A percentile compares a stretch with the other conserved stretches of the same genome.
phyloP scores from a whole-genome alignment of 2,797 vertebrate species.

The Urocyon cinereoargenteus region DNA sequence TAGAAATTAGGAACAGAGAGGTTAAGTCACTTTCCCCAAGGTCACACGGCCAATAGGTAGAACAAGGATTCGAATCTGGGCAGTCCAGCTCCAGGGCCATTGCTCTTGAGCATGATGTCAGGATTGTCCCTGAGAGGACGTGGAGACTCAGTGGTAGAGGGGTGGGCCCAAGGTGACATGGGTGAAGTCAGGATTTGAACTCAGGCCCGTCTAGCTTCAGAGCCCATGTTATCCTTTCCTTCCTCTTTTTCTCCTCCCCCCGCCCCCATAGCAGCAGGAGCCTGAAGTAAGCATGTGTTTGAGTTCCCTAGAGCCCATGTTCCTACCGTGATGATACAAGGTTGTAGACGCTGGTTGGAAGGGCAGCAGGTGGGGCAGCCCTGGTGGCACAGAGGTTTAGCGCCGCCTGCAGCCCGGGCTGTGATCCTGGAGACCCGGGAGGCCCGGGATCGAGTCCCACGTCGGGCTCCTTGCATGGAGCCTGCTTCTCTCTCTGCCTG shows the following conservation, averaged over 20 bases:
- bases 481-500: no score
- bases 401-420: no score
- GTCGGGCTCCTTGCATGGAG: no score
- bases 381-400: no score
- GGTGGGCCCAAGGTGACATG: background rate
- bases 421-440: no score
- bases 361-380: background rate
- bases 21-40: background rate
- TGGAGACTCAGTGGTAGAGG: background rate
- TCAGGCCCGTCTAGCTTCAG: background rate
- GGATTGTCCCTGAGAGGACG: background rate
- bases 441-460: no score
- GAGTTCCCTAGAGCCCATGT: background rate
- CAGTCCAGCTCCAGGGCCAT: background rate
- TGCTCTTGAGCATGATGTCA: background rate
- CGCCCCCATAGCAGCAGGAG: background rate
- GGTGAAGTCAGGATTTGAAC: background rate
- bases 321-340: background rate
- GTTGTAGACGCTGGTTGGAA: background rate
- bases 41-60: background rate
- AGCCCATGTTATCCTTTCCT: background rate
- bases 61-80: background rate
- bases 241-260: background rate
- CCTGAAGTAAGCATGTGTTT: background rate
- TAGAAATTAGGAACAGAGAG: constrained; percentile 8